Evolutionary conservation across 2,113 vertebrate species (phyloP).

Genomic region (Aegotheles bennettii): DNA sequence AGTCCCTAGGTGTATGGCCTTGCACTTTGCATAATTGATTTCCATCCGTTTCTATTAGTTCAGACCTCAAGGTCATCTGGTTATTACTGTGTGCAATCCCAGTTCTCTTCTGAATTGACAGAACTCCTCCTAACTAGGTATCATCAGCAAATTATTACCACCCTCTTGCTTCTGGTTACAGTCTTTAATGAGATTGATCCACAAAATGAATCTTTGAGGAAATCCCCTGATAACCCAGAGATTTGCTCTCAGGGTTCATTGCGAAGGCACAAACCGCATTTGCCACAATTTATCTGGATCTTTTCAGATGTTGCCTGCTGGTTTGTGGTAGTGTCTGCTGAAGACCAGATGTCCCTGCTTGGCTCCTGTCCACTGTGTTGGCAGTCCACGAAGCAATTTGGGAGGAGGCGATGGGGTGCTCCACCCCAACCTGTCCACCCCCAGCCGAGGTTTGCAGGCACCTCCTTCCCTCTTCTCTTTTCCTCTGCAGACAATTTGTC

Average conservation of each 20-base stretch:
- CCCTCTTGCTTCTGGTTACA: neutral
- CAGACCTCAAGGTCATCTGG: slow-evolving; percentile 17
- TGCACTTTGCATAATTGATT: slow-evolving; percentile 34
- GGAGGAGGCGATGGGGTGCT: neutral
- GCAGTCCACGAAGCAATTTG: neutral
- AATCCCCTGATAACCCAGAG: neutral
- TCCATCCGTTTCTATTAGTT: slow-evolving; percentile 20
- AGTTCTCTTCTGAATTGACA: slow-evolving; percentile 21
- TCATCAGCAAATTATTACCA: neutral
- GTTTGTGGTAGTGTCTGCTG: neutral
- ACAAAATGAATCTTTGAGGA: neutral
- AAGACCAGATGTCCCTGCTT: neutral
- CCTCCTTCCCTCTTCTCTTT: neutral
- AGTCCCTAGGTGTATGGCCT: neutral
- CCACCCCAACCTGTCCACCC: neutral
- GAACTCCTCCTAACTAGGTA: neutral
- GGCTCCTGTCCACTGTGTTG: fast-evolving
- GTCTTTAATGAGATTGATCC: neutral
- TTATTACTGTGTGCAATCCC: neutral
- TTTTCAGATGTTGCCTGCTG: neutral
- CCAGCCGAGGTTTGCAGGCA: neutral
- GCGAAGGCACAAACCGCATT: neutral
- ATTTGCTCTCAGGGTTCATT: neutral
- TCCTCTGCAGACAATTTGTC: neutral
- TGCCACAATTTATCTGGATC: neutral